Evolutionary conservation across 2,888 invertebrate genomes (phyloP).

Genomic region (Eupithecia abbreviata): DNA sequence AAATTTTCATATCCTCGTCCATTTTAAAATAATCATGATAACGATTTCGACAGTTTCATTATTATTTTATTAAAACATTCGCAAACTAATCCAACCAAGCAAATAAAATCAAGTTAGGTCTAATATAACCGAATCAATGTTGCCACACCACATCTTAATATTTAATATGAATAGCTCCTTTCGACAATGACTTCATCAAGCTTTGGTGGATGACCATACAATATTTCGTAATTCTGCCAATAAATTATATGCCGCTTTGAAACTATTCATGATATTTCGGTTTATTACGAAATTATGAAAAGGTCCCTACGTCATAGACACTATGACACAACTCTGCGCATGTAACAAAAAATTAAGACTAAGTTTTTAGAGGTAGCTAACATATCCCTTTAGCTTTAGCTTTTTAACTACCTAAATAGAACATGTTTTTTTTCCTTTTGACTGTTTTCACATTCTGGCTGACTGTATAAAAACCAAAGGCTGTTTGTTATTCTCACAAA

Average conservation of each 20-base stretch:
- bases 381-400: not conserved
- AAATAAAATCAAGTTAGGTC: constrained; percentile 25
- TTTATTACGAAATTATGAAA: constrained; percentile 28
- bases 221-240: constrained; percentile 30
- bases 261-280: constrained; percentile 22
- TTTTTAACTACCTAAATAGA: not conserved
- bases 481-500: not conserved
- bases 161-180: constrained; percentile 28
- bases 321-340: constrained; percentile 23
- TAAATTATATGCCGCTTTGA: constrained; percentile 24
- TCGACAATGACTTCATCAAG: constrained; percentile 36
- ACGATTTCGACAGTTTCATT: constrained; percentile 18
- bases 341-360: constrained; percentile 1
- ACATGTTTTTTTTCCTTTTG: not conserved
- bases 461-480: not conserved
- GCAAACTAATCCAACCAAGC: constrained; percentile 16
- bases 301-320: constrained; percentile 20
- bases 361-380: not conserved
- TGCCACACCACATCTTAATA: constrained; percentile 26
- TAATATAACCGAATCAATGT: constrained; percentile 20
- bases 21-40: constrained; percentile 5
- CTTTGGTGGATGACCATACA: constrained; percentile 3
- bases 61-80: constrained; percentile 15
- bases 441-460: not conserved
- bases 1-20: not conserved